Conservation (phyloP, 2,113 vertebrate genomes). For the Damaliscus lunatus region DNA sequence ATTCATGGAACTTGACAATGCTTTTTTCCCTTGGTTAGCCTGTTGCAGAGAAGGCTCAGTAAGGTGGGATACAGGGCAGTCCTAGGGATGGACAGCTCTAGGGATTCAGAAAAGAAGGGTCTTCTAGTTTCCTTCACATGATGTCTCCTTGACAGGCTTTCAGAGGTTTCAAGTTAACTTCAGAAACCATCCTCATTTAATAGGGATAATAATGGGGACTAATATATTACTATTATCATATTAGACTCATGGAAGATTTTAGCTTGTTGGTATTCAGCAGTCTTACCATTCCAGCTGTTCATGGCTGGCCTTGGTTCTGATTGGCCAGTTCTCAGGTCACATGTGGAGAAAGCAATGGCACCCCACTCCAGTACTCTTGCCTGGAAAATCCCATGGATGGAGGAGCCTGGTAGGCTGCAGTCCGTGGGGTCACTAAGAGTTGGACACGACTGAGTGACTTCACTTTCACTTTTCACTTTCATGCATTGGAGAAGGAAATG, state of each 20-base stretch:
- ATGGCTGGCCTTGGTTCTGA: not conserved
- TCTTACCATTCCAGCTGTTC: not conserved
- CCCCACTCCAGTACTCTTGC: not conserved
- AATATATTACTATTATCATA: not conserved
- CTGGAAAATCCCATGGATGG: not conserved
- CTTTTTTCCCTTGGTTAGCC: not conserved
- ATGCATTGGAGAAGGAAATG: not conserved
- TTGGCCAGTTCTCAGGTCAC: not conserved
- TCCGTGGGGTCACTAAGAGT: not conserved
- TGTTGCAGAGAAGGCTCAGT: not conserved
- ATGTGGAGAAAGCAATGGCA: not conserved
- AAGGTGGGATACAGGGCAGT: not conserved
- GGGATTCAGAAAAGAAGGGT: not conserved
- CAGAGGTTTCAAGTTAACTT: not conserved
- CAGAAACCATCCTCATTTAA: not conserved
- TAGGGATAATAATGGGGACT: not conserved
- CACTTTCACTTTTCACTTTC: not conserved
- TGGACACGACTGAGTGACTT: accelerated
- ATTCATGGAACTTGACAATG: not conserved
- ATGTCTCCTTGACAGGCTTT: not conserved
- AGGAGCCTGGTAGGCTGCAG: not conserved
- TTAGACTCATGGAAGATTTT: not conserved
- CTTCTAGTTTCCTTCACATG: not conserved
- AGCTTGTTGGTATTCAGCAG: not conserved
- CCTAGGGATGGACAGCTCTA: not conserved